phyloP scores from a whole-genome alignment of 2,888 invertebrate genomes.

The Eurytoma adleriae region DNA sequence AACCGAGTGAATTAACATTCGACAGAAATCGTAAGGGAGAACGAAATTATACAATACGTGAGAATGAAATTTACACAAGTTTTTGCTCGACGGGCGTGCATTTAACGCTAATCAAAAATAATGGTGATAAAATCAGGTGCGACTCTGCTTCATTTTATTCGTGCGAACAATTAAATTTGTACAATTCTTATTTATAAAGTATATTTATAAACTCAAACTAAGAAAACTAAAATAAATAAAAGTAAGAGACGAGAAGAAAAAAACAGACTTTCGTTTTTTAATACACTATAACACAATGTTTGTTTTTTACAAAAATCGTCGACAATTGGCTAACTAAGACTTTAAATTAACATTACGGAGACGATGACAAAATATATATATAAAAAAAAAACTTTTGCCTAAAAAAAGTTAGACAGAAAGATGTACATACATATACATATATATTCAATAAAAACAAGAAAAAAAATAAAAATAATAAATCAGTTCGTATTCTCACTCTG shows the following conservation, averaged over 20 bases:
- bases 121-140: slow-evolving; percentile 38
- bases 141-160: slow-evolving; percentile 53
- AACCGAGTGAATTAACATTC: slow-evolving; percentile 51
- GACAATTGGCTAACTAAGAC: slow-evolving; percentile 53
- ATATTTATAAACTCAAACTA: slow-evolving; percentile 52
- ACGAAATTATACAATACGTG: slow-evolving; percentile 17
- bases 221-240: slow-evolving; percentile 54
- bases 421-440: not conserved
- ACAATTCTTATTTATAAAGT: slow-evolving; percentile 54
- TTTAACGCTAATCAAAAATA: not conserved
- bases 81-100: no score
- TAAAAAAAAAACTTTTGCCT: slow-evolving; percentile 42
- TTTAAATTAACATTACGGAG: slow-evolving; percentile 45
- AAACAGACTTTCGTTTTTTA: slow-evolving; percentile 19
- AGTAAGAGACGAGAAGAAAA: slow-evolving; percentile 31
- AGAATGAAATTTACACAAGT: slow-evolving; percentile 14
- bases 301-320: slow-evolving; percentile 52
- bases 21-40: slow-evolving; percentile 2
- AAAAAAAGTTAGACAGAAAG: slow-evolving; percentile 43
- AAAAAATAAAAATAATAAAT: slow-evolving; percentile 29
- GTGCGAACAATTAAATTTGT: slow-evolving; percentile 53
- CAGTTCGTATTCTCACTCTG: slow-evolving; percentile 57
- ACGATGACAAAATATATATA: slow-evolving; percentile 39
- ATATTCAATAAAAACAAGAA: slow-evolving; percentile 35
- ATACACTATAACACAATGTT: slow-evolving; percentile 55